Evolutionary conservation across 1,140 invertebrate species (phyloP), one percentile per base, ranked within the genome.

Genomic region (Heliconius hermathena): DNA sequence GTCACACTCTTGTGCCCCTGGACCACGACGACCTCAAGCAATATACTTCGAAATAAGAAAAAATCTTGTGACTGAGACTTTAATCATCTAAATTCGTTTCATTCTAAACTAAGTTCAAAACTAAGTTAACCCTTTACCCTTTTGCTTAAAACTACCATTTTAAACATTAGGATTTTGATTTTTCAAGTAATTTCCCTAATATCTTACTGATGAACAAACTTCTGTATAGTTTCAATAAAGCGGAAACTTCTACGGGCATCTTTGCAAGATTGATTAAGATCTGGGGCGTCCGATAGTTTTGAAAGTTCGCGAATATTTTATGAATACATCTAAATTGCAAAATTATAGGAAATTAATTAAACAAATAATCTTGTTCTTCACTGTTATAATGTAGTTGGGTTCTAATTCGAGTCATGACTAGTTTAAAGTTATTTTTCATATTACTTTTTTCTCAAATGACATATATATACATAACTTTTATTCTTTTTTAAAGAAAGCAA

Each of bases 211-310:
- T 29, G 26, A 66, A 66, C 60, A 18, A 66, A 66, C 60, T 66
- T 26, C 57, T 13, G 1, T 66, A n/a, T 66, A 66, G 22, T 66
- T 66, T 66, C 60, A 66, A 13, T 66, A 66, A 29, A 26, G 60
- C 60, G 22, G 11, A 66, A 66, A 66, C 60, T 66, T 66, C 26
- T 29, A 13, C 26, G 9, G 22, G 22, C 60, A 66, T 66, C 22
- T 66, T 66, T 66, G 60, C 26, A 22, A 66, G 60, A 66, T 66
- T 29, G 60, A 66, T 66, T 66, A 66, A 66, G 60, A 66, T 66
- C 60, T 66, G 26, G 60, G 26, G 26, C 22, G 60, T 66, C 60
- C 60, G 60, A 66, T 66, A 66, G 60, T 66, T 66, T 66, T 18
- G 60, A 16, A 66, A 66, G 60, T 66, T 66, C 3, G 60, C 22